phyloP scores from a whole-genome alignment of 2,113 vertebrate genomes.

The Kryptolebias marmoratus region DNA sequence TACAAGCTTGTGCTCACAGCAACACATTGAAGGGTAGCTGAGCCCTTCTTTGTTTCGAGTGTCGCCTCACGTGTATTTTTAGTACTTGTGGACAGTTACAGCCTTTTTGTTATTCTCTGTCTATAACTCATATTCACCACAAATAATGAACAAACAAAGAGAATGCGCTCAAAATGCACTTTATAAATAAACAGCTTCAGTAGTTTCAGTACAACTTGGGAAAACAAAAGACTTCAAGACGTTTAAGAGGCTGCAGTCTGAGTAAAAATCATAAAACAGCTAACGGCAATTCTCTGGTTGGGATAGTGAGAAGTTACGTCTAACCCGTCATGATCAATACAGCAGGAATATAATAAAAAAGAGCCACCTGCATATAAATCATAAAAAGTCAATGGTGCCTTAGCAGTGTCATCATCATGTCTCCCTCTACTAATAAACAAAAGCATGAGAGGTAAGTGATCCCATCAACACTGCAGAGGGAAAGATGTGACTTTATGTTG shows the following conservation, averaged over 20 bases:
- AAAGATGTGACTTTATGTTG: conserved; percentile 2
- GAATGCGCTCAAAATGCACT: no score
- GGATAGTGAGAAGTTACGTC: not conserved
- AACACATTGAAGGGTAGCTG: not conserved
- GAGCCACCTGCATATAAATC: not conserved
- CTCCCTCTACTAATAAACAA: not conserved
- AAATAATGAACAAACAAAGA: no score
- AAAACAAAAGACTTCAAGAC: no score
- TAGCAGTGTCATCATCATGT: not conserved
- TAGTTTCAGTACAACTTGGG: no score
- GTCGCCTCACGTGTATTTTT: not conserved
- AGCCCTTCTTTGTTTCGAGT: not conserved
- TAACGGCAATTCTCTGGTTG: not conserved
- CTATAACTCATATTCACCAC: no score
- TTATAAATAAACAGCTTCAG: no score
- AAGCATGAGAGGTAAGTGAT: conserved; percentile 6
- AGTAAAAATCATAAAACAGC: not conserved
- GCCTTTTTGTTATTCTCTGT: no score
- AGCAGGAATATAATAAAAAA: not conserved
- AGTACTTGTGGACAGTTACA: not conserved
- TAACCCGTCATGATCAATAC: not conserved
- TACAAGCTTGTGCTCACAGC: not conserved
- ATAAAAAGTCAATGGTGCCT: not conserved
- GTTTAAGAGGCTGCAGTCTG: not conserved
- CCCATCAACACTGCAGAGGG: conserved; percentile 2